Percentiles rank a stretch among this genome's conserved stretches.
Conservation (phyloP, 1,140 invertebrate genomes). For the Amphibalanus amphitrite region DNA sequence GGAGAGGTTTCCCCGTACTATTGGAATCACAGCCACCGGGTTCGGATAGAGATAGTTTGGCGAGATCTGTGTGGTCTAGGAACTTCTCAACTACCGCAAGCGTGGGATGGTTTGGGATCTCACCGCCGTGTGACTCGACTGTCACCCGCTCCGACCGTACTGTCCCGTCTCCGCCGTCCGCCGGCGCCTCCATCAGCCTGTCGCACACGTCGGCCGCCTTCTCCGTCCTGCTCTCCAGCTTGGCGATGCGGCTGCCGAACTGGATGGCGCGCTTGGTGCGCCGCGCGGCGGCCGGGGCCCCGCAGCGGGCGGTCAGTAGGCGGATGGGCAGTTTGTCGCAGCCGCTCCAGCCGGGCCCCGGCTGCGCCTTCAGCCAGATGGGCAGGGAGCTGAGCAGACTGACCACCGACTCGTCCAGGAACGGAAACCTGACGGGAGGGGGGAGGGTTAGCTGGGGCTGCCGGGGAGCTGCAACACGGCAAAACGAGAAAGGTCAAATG, state of each 20-base stretch:
- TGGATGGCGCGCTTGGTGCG: slow-evolving; percentile 81
- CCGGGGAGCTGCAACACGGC: no score
- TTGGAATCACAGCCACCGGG: no score
- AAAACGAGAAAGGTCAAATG: neutral
- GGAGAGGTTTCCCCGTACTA: no score
- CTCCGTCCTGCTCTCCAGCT: slow-evolving; percentile 55
- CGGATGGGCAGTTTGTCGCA: slow-evolving; percentile 89
- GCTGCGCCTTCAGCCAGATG: slow-evolving; percentile 52
- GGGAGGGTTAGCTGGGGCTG: neutral
- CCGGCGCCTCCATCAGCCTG: neutral
- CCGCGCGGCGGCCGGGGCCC: slow-evolving; percentile 41
- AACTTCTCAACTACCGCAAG: no score
- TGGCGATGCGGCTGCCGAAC: slow-evolving; percentile 93
- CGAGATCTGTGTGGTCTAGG: no score
- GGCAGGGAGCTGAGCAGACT: slow-evolving; percentile 48
- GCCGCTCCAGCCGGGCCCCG: slow-evolving; percentile 41
- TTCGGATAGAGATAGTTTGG: no score
- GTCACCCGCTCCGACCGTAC: no score
- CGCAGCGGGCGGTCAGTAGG: slow-evolving; percentile 51
- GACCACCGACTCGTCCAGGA: slow-evolving; percentile 78
- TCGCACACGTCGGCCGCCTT: slow-evolving; percentile 59
- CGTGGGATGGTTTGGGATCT: no score
- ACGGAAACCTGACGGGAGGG: slow-evolving; percentile 49
- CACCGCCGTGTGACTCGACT: no score
- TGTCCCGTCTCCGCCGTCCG: no score